Percentiles rank a stretch among this genome's conserved stretches.
Conservation (phyloP, 2,888 invertebrate species). For the Synergus umbraculus region DNA sequence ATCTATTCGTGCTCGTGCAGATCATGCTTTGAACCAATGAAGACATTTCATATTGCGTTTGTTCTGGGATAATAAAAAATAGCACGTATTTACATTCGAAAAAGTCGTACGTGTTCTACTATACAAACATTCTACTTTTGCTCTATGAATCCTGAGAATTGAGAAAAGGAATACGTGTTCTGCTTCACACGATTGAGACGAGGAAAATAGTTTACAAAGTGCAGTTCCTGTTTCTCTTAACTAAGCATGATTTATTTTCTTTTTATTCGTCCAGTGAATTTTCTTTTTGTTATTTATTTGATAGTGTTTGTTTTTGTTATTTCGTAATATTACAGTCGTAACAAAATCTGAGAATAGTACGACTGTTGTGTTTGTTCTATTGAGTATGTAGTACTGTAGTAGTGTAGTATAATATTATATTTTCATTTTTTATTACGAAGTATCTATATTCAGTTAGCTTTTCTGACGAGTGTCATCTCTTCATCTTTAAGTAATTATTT, state of each 20-base stretch:
- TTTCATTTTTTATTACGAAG: background rate
- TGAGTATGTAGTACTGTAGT: too few relatives aligned
- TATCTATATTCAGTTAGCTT: too few relatives aligned
- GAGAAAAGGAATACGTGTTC: conserved; percentile 26
- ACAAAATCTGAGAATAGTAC: conserved; percentile 23
- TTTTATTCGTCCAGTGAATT: background rate
- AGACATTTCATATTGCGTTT: background rate
- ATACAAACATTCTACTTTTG: conserved; percentile 30
- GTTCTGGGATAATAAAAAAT: background rate
- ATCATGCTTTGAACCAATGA: background rate
- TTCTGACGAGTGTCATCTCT: background rate
- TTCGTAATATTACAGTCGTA: conserved; percentile 23
- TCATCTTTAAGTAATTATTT: background rate
- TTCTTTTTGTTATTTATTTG: background rate
- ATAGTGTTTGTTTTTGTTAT: background rate
- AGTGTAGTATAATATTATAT: background rate
- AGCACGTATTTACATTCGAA: conserved; percentile 15
- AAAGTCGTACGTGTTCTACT: conserved; percentile 23
- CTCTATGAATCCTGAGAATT: conserved; percentile 21
- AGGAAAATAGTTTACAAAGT: conserved; percentile 26
- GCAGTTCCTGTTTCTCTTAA: conserved; percentile 8
- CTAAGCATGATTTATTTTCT: background rate
- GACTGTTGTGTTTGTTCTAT: background rate
- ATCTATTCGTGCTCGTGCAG: conserved; percentile 1
- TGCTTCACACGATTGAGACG: conserved; percentile 22